Evolutionary conservation across 2,888 invertebrate species (phyloP), one percentile per base, ranked within the genome.

Genomic region (Harpagoxenus sublaevis): DNA sequence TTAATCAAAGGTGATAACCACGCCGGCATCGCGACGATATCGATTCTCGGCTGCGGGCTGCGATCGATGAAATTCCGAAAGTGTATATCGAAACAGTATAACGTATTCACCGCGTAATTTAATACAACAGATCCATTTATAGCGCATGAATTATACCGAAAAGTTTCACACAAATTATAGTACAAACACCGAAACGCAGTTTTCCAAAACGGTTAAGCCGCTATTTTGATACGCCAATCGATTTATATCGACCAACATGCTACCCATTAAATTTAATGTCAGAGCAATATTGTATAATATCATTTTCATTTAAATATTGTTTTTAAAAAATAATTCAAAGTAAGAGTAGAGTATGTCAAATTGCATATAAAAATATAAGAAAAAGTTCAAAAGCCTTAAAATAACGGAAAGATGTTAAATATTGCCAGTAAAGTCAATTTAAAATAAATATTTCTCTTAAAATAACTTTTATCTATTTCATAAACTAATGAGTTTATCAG

Each of bases 1-100:
- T 86, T 85, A 83, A 78, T 83, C 82, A 86, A 84, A 85, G 70
- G 88, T 83, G 84, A 85, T 88, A 86, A 85, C 51, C 85, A 75
- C 71, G 70, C 75, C 35, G 28, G 15, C 31, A 8, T 31, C 62
- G 42, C 62, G 45, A 18, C 8, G 4, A 39, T 39, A 45, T 70
- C 42, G 68, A 75, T 57, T 45, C 60, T 35, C n/a, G 1, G 5
- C 15, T 79, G 70, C 81, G 78, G 1, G 5, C 15, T 79, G 70
- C 81, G 78, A 88, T 89, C 85, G 74, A 89, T 88, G 65, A 65
- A 83, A 85, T 70, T 85, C 77, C 62, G 70, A 85, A 85, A 83
- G 53, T 48, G 23, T 63, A 15, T 68, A 65, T 73, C 83, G 65
- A 87, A 86, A 83, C 71, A 77, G 18, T 66, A 31, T 42, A 65